Evolutionary conservation across 2,797 vertebrate genomes (phyloP).

Genomic region (Huso huso): DNA sequence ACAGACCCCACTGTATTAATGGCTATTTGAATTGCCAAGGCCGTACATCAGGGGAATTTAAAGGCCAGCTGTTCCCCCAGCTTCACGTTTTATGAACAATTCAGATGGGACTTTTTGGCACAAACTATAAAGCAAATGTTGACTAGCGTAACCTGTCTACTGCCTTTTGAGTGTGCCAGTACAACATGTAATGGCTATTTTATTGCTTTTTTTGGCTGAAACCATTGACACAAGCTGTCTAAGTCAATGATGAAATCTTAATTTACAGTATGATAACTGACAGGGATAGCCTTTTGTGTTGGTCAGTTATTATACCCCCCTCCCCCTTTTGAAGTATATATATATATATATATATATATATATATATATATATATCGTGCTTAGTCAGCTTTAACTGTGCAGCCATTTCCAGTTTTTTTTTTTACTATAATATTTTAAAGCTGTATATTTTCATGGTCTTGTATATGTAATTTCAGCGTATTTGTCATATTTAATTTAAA

Average conservation of each 20-base stretch:
- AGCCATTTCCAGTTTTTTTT: no score
- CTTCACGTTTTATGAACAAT: slow-evolving; percentile 5
- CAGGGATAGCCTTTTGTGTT: neutral
- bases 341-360: no score
- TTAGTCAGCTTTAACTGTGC: no score
- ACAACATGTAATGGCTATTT: neutral
- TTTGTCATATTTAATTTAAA: no score
- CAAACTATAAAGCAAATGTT: neutral
- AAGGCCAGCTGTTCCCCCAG: neutral
- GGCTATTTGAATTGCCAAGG: no score
- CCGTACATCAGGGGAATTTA: neutral
- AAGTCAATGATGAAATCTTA: neutral
- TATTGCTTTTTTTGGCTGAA: neutral
- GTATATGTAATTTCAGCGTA: no score
- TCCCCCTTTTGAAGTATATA: no score
- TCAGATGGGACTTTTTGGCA: slow-evolving; percentile 5
- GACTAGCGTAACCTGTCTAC: neutral
- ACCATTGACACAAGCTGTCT: slow-evolving; percentile 2
- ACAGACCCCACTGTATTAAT: no score
- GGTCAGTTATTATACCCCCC: neutral
- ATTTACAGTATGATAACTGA: neutral
- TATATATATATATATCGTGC: no score
- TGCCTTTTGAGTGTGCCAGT: neutral
- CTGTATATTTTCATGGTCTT: no score
- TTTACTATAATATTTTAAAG: no score